phyloP scores from a whole-genome alignment of 2,888 invertebrate species.

The Caenorhabditis sp. region DNA sequence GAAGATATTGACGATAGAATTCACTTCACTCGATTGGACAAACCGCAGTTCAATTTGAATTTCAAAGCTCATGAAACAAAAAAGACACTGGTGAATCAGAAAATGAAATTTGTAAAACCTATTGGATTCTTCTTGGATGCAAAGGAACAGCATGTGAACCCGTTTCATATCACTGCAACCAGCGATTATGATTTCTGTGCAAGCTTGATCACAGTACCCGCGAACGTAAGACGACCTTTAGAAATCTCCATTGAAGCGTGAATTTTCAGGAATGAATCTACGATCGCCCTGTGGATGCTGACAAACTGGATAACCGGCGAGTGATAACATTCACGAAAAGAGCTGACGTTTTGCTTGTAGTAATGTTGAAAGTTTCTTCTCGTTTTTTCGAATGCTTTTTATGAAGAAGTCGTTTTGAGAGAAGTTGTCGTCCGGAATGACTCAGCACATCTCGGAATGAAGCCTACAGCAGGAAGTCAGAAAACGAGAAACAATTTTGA shows the following conservation, averaged over 20 bases:
- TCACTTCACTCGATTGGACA: slow-evolving; percentile 25
- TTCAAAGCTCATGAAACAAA: slow-evolving; percentile 9
- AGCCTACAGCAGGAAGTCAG: too few relatives aligned
- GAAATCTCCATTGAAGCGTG: background rate
- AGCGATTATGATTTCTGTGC: slow-evolving; percentile 54
- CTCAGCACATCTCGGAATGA: too few relatives aligned
- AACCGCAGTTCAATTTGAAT: slow-evolving; percentile 39
- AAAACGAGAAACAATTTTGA: too few relatives aligned
- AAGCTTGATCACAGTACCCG: slow-evolving; percentile 36
- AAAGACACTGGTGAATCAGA: background rate
- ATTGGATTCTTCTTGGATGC: slow-evolving; percentile 52
- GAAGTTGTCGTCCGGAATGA: too few relatives aligned
- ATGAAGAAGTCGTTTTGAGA: too few relatives aligned
- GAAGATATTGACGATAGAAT: slow-evolving; percentile 26
- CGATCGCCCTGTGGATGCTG: slow-evolving; percentile 8
- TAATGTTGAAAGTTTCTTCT: too few relatives aligned
- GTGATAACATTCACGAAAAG: slow-evolving; percentile 33
- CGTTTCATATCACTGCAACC: slow-evolving; percentile 40
- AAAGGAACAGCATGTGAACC: slow-evolving; percentile 20
- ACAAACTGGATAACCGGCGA: slow-evolving; percentile 27
- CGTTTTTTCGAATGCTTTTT: too few relatives aligned
- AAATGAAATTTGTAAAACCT: slow-evolving; percentile 45
- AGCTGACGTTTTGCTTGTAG: slow-evolving; percentile 56
- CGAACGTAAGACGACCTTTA: slow-evolving; percentile 25
- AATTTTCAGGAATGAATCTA: slow-evolving; percentile 51